A percentile compares a stretch with the other conserved stretches of the same genome.
Conservation (phyloP, 2,113 vertebrate genomes). For the Clarias macrocephalus region DNA sequence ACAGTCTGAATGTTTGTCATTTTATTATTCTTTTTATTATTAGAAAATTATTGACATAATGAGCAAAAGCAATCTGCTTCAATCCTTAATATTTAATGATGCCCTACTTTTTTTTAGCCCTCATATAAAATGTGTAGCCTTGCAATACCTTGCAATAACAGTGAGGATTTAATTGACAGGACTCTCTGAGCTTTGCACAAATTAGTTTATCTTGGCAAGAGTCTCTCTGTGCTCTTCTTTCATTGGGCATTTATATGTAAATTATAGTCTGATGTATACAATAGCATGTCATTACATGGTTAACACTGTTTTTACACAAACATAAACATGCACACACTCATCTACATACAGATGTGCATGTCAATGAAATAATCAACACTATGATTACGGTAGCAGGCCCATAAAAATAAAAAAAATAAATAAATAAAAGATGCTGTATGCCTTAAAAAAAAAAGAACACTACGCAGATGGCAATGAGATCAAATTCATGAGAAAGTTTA, state of each 20-base stretch:
- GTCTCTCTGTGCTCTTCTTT: slow-evolving; percentile 25
- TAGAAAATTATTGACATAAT: slow-evolving; percentile 50
- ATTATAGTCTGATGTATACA: slow-evolving; percentile 45
- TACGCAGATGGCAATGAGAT: slow-evolving; percentile 34
- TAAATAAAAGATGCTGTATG: not conserved
- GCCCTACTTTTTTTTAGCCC: slow-evolving; percentile 27
- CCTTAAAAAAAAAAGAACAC: slow-evolving; percentile 15
- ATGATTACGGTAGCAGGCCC: not conserved
- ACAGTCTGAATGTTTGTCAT: slow-evolving; percentile 45
- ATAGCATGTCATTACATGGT: slow-evolving; percentile 37
- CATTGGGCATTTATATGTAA: slow-evolving; percentile 53
- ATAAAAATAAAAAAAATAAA: too few species aligned
- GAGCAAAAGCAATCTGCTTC: slow-evolving; percentile 9
- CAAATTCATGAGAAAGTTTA: slow-evolving; percentile 35
- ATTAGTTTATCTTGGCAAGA: slow-evolving; percentile 58
- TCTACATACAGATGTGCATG: not conserved
- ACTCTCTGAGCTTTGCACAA: slow-evolving; percentile 25
- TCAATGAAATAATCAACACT: not conserved
- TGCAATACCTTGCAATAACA: slow-evolving; percentile 47
- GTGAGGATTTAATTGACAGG: slow-evolving; percentile 38
- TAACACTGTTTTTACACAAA: slow-evolving; percentile 47
- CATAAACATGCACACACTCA: slow-evolving; percentile 27
- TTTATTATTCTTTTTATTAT: slow-evolving; percentile 31
- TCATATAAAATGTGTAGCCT: slow-evolving; percentile 13
- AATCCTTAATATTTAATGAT: slow-evolving; percentile 19